Base-by-base conservation (phyloP, 2,888 invertebrate species). In the Caenorhabditis sp. region DNA sequence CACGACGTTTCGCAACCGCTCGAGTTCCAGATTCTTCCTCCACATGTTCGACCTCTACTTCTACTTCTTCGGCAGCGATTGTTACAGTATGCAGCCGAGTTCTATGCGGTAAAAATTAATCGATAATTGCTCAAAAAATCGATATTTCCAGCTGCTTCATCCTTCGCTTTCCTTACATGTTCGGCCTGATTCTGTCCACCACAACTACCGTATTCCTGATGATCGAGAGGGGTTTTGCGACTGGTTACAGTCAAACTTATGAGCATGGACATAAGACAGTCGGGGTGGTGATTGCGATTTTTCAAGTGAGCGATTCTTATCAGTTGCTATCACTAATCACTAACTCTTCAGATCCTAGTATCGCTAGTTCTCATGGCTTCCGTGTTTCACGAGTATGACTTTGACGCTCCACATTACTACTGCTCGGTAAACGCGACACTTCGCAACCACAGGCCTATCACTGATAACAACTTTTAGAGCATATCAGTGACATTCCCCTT, bases 331-430 rank as follows among this genome's bases (percentile, higher is more conserved):
- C 50, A 18, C 4, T 11, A n/a, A 15, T 13, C 15, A 5, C 26
- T 6, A n/a, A n/a, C n/a, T n/a, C 60, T 44, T 51, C 67, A 79
- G 61, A 61, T 79, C 9, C 11, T 79, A 2, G 60, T 67, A n/a
- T 71, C 79, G 9, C 15, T 79, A 28, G 9, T 79, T 3, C 15
- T 79, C 1, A 79, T 79, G 79, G 51, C 35, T 4, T 79, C 79
- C 1, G 71, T 79, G 0, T 79, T 79, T 28, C 79, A 79, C 28
- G 79, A 79, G 47, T 79, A 79, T 44, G 71, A 79, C 8, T 79
- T 79, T 15, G 53, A 71, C 40, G 79, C 71, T 53, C 71, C 79
- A 8, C 79, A 79, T 32, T 79, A 79, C 35, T 79, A 79, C 56
- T 79, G 79, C 71, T 79, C 79, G 32, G 78, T 71, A 11, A 65